These are phyloP conservation scores for Leucozona laternaria DNA, from an alignment of 2,888 invertebrate genomes.

Conservation along the genomic window DNA sequence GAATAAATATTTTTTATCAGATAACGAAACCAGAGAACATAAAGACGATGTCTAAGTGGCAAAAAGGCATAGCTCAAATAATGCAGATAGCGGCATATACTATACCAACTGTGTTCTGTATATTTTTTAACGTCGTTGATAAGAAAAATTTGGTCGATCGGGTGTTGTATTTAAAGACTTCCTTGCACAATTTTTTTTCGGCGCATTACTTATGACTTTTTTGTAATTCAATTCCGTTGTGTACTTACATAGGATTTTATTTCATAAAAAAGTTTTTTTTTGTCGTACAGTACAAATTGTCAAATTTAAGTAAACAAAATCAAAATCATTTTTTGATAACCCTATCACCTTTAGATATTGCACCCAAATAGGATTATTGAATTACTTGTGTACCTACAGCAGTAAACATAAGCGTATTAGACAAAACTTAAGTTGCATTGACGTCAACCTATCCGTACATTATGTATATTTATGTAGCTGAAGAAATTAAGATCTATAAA, in stretches of 20 bases:
- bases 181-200: slow-evolving; percentile 56
- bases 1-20: slow-evolving; percentile 65
- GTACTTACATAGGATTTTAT: neutral
- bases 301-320: slow-evolving; percentile 17
- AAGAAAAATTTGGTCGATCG: slow-evolving; percentile 51
- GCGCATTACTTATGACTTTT: neutral
- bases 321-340: slow-evolving; percentile 29
- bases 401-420: neutral
- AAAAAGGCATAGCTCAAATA: slow-evolving; percentile 57
- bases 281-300: neutral
- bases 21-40: slow-evolving; percentile 61
- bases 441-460: too few relatives aligned
- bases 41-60: slow-evolving; percentile 71
- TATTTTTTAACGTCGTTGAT: slow-evolving; percentile 58
- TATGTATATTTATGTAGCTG: too few relatives aligned
- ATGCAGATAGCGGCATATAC: slow-evolving; percentile 55
- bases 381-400: neutral
- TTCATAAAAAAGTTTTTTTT: neutral
- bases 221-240: neutral
- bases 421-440: neutral
- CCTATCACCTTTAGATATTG: slow-evolving; percentile 40
- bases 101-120: slow-evolving; percentile 51
- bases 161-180: slow-evolving; percentile 44
- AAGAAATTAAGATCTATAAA: too few relatives aligned
- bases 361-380: neutral